Conservation (phyloP, 1,140 invertebrate genomes). For the Drosophila serrata region DNA sequence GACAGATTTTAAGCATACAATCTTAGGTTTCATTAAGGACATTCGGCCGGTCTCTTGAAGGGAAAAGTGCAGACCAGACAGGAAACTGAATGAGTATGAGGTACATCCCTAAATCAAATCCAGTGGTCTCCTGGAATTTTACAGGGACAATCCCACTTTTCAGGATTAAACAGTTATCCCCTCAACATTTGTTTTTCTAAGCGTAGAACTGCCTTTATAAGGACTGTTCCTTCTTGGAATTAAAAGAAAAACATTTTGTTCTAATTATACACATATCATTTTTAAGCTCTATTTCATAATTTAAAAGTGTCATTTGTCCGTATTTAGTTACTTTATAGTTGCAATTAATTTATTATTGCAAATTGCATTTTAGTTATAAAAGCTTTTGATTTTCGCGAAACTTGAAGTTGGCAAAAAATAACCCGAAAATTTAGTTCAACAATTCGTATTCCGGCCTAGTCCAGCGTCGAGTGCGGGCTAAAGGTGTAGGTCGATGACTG, state of each 20-base stretch:
- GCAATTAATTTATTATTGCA: too few species aligned
- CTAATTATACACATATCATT: not conserved
- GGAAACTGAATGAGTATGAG: too few species aligned
- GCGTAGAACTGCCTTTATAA: rapidly evolving
- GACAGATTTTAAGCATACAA: not conserved
- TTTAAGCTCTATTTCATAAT: not conserved
- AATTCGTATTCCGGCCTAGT: slow-evolving; percentile 22
- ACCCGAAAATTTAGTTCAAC: not conserved
- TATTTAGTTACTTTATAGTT: not conserved
- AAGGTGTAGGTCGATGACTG: slow-evolving; percentile 60
- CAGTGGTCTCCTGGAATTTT: too few species aligned
- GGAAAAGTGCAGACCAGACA: too few species aligned
- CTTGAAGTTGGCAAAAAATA: not conserved
- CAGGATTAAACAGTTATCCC: too few species aligned
- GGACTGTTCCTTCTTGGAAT: not conserved
- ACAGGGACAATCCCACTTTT: too few species aligned
- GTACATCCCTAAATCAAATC: too few species aligned
- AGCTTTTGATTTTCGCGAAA: not conserved
- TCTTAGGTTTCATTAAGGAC: not conserved
- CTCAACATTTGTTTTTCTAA: not conserved
- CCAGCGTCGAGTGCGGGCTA: slow-evolving; percentile 49
- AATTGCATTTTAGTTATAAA: not conserved
- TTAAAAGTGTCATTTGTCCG: not conserved
- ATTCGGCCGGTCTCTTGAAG: too few species aligned
- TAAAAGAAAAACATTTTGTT: not conserved